Evolutionary conservation across 2,797 vertebrate species (phyloP).

Genomic region (Geotrypetes seraphini): DNA sequence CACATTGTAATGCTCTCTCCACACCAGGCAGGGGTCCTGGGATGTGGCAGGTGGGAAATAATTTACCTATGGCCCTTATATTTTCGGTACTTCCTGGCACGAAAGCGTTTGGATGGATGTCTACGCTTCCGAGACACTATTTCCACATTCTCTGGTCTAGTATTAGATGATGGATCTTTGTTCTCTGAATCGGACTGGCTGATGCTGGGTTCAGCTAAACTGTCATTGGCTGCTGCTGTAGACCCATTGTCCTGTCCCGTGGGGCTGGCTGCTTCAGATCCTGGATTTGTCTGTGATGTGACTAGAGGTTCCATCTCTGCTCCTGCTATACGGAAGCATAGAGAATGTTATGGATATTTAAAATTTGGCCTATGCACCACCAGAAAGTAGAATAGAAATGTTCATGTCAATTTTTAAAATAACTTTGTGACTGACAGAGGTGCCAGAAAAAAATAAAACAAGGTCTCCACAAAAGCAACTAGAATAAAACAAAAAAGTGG

Average conservation of each 20-base stretch:
- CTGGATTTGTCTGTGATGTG: conserved; percentile 43
- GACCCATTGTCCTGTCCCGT: conserved; percentile 49
- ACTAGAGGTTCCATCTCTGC: conserved; percentile 44
- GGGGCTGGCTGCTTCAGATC: conserved; percentile 68
- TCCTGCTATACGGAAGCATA: conserved; percentile 53
- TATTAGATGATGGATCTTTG: conserved; percentile 71
- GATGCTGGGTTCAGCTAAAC: conserved; percentile 53
- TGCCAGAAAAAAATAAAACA: too few relatives aligned
- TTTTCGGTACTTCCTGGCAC: conserved; percentile 91
- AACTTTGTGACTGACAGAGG: too few relatives aligned
- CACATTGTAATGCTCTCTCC: too few relatives aligned
- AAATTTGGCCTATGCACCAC: too few relatives aligned
- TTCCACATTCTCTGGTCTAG: conserved; percentile 52
- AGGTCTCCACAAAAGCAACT: too few relatives aligned
- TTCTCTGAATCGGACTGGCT: conserved; percentile 84
- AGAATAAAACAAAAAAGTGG: too few relatives aligned
- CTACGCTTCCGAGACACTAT: conserved; percentile 66
- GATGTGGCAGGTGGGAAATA: too few relatives aligned
- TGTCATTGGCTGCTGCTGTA: conserved; percentile 13
- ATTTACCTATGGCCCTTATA: conserved; percentile 71
- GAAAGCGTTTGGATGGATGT: conserved; percentile 80
- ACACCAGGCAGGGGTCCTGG: too few relatives aligned
- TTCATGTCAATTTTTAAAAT: too few relatives aligned
- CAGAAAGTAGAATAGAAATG: too few relatives aligned
- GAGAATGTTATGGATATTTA: too few relatives aligned